Base-by-base conservation (phyloP, 1,140 invertebrate species). In the Euglossa dilemma region DNA sequence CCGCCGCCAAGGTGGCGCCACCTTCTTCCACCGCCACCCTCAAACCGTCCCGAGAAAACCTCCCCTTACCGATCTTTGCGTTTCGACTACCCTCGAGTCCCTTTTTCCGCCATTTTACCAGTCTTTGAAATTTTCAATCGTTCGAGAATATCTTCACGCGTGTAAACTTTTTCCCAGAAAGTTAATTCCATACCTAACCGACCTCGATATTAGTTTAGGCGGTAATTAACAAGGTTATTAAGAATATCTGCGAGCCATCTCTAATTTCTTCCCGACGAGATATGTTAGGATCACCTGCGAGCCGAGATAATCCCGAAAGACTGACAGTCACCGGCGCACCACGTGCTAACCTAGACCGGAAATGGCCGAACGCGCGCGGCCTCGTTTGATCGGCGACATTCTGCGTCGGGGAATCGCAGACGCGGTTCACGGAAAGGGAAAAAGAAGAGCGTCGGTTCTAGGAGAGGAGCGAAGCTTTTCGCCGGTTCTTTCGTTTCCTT, bases 401-500 rank as follows among this genome's bases (percentile, higher is more conserved):
- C 54, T 36, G 20, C 28, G n/a, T n/a, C n/a, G 1, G 20, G n/a
- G 25, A 80, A 56, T 66, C 71, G 36, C 52, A 43, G 36, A 36
- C 69, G 47, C 61, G 61, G 43, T 75, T 66, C 80, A 63, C 14
- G 11, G 80, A 83, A 76, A 69, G n/a, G 54, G 20, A 64, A 64
- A 83, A 69, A 69, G 57, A 73, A 23, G 66, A 72, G 43, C 14
- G 14, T 50, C n/a, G 45, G 23, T 50, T 70, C n/a, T 52, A 7
- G 18, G 45, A 1, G 69, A 56, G 63, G 3, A n/a, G 3, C 69
- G 52, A 28, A 45, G 69, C 45, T 80, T 70, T 67, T 85, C 74
- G 69, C 18, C 64, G 72, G n/a, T 69, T 89, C 84, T 89, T 78
- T 86, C 67, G 66, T 90, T 92, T 91, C 86, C 85, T 86, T 90